Evolutionary conservation across 2,113 vertebrate species (phyloP).

Genomic region (Zapornia atra): DNA sequence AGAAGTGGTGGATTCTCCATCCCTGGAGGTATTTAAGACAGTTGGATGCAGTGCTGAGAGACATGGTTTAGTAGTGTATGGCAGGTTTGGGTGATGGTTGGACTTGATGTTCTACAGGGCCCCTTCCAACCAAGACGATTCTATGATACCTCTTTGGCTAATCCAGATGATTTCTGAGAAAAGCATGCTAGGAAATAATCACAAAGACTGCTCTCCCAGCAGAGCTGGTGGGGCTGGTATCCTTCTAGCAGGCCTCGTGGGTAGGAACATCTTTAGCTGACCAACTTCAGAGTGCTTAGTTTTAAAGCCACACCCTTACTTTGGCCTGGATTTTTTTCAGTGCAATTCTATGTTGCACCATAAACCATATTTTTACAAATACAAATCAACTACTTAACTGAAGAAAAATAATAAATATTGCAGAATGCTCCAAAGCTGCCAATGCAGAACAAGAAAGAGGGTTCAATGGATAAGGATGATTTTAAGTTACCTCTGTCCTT

Average conservation of each 20-base stretch:
- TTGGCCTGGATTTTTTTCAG: background rate
- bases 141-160: background rate
- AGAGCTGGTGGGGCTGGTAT: background rate
- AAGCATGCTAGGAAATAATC: background rate
- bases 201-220: background rate
- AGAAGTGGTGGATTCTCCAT: no score
- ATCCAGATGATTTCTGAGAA: background rate
- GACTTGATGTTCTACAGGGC: no score
- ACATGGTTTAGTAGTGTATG: no score
- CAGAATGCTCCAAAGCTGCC: background rate
- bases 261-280: background rate
- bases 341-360: background rate
- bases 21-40: no score
- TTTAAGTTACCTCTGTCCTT: background rate
- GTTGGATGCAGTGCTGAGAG: no score
- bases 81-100: no score
- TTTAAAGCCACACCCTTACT: background rate
- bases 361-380: background rate
- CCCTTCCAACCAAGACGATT: no score
- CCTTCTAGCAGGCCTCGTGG: background rate
- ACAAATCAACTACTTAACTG: background rate
- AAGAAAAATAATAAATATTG: background rate
- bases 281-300: background rate
- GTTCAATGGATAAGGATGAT: background rate
- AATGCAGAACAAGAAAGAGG: background rate